Evolutionary conservation across 2,797 vertebrate genomes (phyloP), one percentile per base, ranked within the genome.

Genomic region (Gobio occitaniae): DNA sequence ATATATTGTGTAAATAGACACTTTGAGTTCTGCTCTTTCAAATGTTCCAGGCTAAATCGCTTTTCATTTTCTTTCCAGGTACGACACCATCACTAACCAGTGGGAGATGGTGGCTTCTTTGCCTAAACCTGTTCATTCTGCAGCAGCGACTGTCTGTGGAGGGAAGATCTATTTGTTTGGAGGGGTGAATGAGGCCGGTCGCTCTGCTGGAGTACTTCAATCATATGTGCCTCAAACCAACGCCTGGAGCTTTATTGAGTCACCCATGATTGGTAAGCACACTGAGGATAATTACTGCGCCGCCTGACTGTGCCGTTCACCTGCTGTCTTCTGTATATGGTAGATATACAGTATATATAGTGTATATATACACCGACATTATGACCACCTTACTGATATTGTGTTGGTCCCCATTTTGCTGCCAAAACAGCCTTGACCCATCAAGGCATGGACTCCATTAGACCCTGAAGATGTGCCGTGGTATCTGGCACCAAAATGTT

Each of bases 21-120:
- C 12, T 9, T 50, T 50, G 13, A 48, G 29, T 72, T 72, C 3
- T 12, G 21, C 12, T 44, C 13, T 61, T 47, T n/a, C 1, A 63
- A 17, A 48, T 16, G 13, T 16, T 80, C 13, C 17, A 29, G 9
- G 36, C 41, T 81, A 17, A 72, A 17, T 17, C 1, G 2, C 25
- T 4, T 66, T 44, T 48, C 50, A 48, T 12, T 75, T 63, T 75
- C 52, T 21, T 29, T 69, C 69, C 91, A 99, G 98, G 93, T 99
- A 99, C 0, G 98, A 99, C 91, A 99, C 98, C 2, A 99, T 99
- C 93, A 99, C 97, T 90, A 99, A 99, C 95, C 98, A 97, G 84
- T 99, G 98, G 98, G 98, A 99, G 90, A 97, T 96, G 0, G 97
- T 99, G 11, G 96, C 96, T 1, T 97, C 98, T 29, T 95, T 99